These are phyloP conservation scores for Actinostola sp. DNA, from an alignment of 92 coral and sea anemone genomes.

Conservation along the genomic window DNA sequence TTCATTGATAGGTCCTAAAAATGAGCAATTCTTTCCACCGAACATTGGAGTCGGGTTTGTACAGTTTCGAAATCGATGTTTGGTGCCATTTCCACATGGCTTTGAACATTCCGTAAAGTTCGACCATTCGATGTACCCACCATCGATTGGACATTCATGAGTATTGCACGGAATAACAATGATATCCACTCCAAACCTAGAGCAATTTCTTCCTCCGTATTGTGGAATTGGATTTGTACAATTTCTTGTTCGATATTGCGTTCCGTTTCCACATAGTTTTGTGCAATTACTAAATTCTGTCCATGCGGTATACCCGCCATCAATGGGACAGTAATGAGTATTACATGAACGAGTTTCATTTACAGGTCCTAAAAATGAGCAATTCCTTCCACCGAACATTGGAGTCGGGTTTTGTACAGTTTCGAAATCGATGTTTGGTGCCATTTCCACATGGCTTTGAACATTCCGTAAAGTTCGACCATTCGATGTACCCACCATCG, in stretches of 20 bases:
- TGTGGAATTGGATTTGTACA: constrained; percentile 74
- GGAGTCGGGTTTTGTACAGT: constrained; percentile 69
- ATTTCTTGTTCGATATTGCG: constrained; percentile 47
- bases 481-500: constrained; percentile 63
- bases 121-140: constrained; percentile 81
- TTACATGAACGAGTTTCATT: constrained; percentile 22
- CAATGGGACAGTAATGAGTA: constrained; percentile 57
- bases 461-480: constrained; percentile 60
- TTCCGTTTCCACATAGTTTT: constrained; percentile 70
- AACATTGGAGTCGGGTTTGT: constrained; percentile 63
- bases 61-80: constrained; percentile 65
- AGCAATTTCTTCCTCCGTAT: too few relatives aligned
- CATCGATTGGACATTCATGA: constrained; percentile 73
- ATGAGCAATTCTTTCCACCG: constrained; percentile 73
- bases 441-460: constrained; percentile 65
- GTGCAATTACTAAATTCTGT: constrained; percentile 58
- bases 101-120: constrained; percentile 70
- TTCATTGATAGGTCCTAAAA: constrained; percentile 60
- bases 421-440: constrained; percentile 43
- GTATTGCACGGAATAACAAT: constrained; percentile 43
- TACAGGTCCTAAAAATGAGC: constrained; percentile 32
- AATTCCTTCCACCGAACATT: constrained; percentile 57
- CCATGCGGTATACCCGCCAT: constrained; percentile 73
- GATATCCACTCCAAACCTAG: too few relatives aligned
- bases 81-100: constrained; percentile 75